These are phyloP conservation scores for Poecilus cupreus DNA, from an alignment of 2,888 invertebrate species.

Conservation along the genomic window DNA sequence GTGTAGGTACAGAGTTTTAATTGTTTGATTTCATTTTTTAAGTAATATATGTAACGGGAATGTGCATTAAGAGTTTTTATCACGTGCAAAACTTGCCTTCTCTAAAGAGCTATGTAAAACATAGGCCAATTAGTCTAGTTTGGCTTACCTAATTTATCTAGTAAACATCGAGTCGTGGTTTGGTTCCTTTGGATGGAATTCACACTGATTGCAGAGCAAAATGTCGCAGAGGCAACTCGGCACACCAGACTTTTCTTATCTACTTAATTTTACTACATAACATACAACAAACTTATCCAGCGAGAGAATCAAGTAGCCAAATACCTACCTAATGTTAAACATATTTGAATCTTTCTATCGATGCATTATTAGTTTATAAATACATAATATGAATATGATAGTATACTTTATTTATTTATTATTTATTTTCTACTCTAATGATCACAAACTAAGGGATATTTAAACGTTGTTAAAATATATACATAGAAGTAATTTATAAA, in stretches of 20 bases:
- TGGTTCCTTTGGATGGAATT: conserved; percentile 10
- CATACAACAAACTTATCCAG: too few species aligned
- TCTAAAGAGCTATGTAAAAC: conserved; percentile 58
- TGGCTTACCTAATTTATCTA: conserved; percentile 46
- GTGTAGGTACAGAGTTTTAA: conserved; percentile 33
- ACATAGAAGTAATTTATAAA: conserved; percentile 52
- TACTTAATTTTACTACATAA: conserved; percentile 21
- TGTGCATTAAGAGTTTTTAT: conserved; percentile 47
- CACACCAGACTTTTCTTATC: conserved; percentile 22
- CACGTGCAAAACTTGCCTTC: conserved; percentile 59
- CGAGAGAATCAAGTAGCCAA: conserved; percentile 53
- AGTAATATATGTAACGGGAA: conserved; percentile 50
- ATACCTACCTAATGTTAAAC: conserved; percentile 50
- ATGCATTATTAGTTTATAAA: conserved; percentile 56
- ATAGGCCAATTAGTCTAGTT: conserved; percentile 49
- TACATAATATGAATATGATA: conserved; percentile 43
- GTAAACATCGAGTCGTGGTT: conserved; percentile 46
- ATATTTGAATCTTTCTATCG: conserved; percentile 45
- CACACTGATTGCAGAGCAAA: neutral
- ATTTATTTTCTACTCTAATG: conserved; percentile 58
- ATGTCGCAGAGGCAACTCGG: neutral
- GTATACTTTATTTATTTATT: conserved; percentile 56
- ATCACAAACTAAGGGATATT: conserved; percentile 57
- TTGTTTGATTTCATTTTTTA: conserved; percentile 23
- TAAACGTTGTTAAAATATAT: conserved; percentile 50